Base-by-base conservation (phyloP, 2,113 vertebrate species). In the Zosterops hypoxanthus region DNA sequence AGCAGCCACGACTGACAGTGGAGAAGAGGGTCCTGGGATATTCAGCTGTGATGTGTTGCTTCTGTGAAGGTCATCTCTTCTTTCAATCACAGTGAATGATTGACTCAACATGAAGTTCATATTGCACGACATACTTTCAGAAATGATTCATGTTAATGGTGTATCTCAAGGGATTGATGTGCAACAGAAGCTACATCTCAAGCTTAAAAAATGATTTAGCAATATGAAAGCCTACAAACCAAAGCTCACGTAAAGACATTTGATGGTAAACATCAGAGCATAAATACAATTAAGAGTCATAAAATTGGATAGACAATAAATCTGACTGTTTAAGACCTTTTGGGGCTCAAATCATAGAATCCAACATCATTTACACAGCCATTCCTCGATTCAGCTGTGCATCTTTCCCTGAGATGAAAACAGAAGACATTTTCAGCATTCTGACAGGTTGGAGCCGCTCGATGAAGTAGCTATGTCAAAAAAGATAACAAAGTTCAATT, bases 61-160 rank as follows among this genome's bases (percentile, higher is more conserved):
- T 97, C 96, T 94, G 85, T 98, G 98, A 98, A 98, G 97, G 98
- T 98, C 98, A 97, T 97, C 95, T 95, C 97, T 98, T 96, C 94
- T 93, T 97, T 97, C 97, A 97, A 97, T 96, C 72, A 82, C 68
- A 19, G 66, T 98, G 98, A 98, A 70, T 97, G 98, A 98, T 97
- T 55, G 97, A 97, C 97, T 98, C 96, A 96, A 97, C 94, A 77
- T 52, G 64, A 97, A 97, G 97, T 97, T 98, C 97, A 97, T 97
- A 98, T 90, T 97, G 96, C 96, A 96, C 78, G 20, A 96, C 76
- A 60, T 90, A 96, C 96, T 98, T 97, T 97, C 97, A 96, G 94
- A 98, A 96, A 97, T 98, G 98, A 98, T 98, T 98, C 98, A 98
- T 97, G 97, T 96, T 98, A 98, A 98, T 98, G 93, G 96, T 91